Evolutionary conservation across 2,797 vertebrate species (phyloP).

Genomic region (Protonibea diacanthus): DNA sequence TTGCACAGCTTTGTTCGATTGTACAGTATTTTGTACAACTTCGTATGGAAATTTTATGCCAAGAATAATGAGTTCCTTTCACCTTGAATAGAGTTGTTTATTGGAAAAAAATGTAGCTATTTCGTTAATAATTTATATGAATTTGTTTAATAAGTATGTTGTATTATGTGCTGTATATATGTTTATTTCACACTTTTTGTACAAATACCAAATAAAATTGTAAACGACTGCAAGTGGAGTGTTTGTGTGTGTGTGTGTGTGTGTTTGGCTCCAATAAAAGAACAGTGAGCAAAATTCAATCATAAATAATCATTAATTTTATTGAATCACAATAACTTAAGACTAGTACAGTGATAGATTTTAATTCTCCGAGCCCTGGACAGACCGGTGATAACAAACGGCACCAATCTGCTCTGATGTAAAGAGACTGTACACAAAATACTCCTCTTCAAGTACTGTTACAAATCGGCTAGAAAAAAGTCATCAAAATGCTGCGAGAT

Average conservation of each 20-base stretch:
- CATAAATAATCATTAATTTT: conserved; percentile 98
- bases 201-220: conserved; percentile 85
- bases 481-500: conserved; percentile 95
- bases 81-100: conserved; percentile 85
- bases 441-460: conserved; percentile 94
- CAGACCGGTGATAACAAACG: conserved; percentile 88
- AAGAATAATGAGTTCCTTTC: conserved; percentile 89
- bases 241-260: neutral
- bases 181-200: conserved; percentile 82
- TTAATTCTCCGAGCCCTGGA: conserved; percentile 86
- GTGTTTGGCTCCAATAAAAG: neutral
- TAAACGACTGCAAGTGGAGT: conserved; percentile 51
- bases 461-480: conserved; percentile 97
- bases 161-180: conserved; percentile 94
- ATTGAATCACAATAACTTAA: conserved; percentile 99
- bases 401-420: conserved; percentile 86
- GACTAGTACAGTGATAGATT: conserved; percentile 97
- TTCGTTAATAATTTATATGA: conserved; percentile 97
- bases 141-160: conserved; percentile 92
- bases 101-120: conserved; percentile 87
- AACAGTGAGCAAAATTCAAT: conserved; percentile 41
- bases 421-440: conserved; percentile 96
- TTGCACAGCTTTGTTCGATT: conserved; percentile 93
- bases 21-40: conserved; percentile 96
- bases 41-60: conserved; percentile 97